Conservation (phyloP, 2,113 vertebrate species). For the Archocentrus centrarchus region DNA sequence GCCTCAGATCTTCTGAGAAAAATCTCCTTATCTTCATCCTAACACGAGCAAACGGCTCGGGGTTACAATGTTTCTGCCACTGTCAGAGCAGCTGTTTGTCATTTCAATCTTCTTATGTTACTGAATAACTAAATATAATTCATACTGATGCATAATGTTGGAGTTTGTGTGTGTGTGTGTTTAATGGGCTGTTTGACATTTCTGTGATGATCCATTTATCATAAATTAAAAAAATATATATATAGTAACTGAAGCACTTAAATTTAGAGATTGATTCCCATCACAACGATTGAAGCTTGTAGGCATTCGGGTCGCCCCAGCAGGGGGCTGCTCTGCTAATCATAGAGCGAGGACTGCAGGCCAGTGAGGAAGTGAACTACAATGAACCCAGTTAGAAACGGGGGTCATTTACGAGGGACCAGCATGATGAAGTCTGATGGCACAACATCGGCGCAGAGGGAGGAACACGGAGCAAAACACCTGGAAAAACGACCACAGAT, state of each 20-base stretch:
- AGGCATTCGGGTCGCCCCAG: neutral
- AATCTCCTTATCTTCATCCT: neutral
- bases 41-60: neutral
- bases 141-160: neutral
- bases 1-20: neutral
- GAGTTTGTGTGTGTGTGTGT: neutral
- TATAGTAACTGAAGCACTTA: no score
- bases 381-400: accelerated
- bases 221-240: no score
- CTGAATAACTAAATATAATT: neutral
- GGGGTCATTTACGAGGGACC: accelerated
- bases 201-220: neutral
- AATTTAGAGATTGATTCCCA: neutral
- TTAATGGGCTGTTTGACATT: neutral
- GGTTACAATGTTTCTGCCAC: neutral
- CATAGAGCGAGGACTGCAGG: neutral
- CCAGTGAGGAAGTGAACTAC: neutral
- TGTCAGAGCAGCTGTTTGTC: neutral
- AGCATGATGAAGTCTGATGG: neutral
- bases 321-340: neutral
- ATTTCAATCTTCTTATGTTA: neutral
- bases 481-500: neutral
- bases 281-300: neutral
- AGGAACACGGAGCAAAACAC: neutral
- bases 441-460: neutral